Evolutionary conservation across 2,888 invertebrate species (phyloP).

Genomic region (Argyresthia goedartella): DNA sequence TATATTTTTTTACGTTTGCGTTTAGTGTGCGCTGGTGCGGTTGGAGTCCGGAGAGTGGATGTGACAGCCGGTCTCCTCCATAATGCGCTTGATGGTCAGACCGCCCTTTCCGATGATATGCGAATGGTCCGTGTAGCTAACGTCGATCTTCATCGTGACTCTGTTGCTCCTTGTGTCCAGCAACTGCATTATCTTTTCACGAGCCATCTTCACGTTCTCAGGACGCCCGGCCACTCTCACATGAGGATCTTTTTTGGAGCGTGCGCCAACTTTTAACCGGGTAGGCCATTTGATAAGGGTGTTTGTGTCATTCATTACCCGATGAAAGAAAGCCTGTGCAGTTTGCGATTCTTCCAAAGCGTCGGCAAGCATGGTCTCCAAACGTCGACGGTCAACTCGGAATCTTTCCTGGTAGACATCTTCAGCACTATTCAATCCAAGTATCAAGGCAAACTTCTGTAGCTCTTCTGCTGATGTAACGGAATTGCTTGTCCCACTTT

Average conservation of each 20-base stretch:
- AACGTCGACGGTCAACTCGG: conserved; percentile 92
- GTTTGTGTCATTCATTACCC: conserved; percentile 91
- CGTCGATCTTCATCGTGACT: conserved; percentile 98
- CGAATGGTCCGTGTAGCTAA: conserved; percentile 98
- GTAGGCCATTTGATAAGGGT: conserved; percentile 97
- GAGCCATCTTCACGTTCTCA: conserved; percentile 83
- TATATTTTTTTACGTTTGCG: too few species aligned
- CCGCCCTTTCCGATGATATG: conserved; percentile 96
- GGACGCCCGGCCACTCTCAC: conserved; percentile 91
- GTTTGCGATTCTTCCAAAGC: conserved; percentile 73
- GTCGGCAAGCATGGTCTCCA: conserved; percentile 91
- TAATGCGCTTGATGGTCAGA: conserved; percentile 84
- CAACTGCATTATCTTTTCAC: conserved; percentile 87
- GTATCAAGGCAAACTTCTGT: conserved; percentile 79
- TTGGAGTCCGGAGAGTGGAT: conserved; percentile 99
- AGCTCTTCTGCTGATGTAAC: conserved; percentile 81
- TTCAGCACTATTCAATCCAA: conserved; percentile 80
- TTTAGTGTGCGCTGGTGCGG: conserved; percentile 90
- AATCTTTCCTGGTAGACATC: conserved; percentile 91
- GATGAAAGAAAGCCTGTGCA: conserved; percentile 84
- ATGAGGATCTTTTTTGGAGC: conserved; percentile 98
- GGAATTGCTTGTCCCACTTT: conserved; percentile 63
- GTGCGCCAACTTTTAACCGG: conserved; percentile 96
- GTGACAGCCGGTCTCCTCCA: conserved; percentile 97
- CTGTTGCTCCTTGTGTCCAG: conserved; percentile 93